Base-by-base conservation (phyloP, 2,797 vertebrate genomes). In the Oophaga sylvatica region DNA sequence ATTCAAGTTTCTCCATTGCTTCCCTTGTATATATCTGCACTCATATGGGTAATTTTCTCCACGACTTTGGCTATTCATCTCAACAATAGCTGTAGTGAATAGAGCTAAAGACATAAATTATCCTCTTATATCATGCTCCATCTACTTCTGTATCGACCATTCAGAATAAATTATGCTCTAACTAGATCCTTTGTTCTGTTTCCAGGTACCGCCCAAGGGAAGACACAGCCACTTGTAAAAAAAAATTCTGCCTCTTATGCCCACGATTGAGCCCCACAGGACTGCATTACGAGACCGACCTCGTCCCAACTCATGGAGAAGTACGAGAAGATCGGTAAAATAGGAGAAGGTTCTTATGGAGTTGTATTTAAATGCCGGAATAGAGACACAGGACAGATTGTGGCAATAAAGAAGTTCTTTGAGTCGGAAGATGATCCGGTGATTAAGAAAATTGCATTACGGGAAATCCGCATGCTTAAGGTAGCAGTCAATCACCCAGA, bases 401-500 rank as follows among this genome's bases (percentile, higher is more conserved):
- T 99, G 68, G 98, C 98, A 90, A 97, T 99, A 90, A 99, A 99
- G 94, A 98, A 96, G 94, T 99, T 98, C 90, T 93, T 98, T 91
- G 98, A 99, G 90, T 96, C 97, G 0, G 97, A 99, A 90, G 97
- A 99, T 9, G 97, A 99, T 76, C 97, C 97, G 7, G 92, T 97
- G 85, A 98, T 99, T 88, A 96, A 94, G 85, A 98, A 98, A 93
- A 97, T 99, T 35, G 97, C 98, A 0, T 95, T 97, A 88, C 93
- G 97, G 88, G 98, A 99, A 94, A 96, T 98, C 90, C 94, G 97
- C 82, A 96, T 99, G 97, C 95, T 99, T 1, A 98, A 98, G 97
- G 98, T 98, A 91, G 8, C 5, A n/a, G 53, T 5, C 11, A 59
- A 56, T 48, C 4, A 19, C 19, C 20, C n/a, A 59, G 3, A 73